phyloP scores from a whole-genome alignment of 1,140 invertebrate genomes.

The Ladona fulva region DNA sequence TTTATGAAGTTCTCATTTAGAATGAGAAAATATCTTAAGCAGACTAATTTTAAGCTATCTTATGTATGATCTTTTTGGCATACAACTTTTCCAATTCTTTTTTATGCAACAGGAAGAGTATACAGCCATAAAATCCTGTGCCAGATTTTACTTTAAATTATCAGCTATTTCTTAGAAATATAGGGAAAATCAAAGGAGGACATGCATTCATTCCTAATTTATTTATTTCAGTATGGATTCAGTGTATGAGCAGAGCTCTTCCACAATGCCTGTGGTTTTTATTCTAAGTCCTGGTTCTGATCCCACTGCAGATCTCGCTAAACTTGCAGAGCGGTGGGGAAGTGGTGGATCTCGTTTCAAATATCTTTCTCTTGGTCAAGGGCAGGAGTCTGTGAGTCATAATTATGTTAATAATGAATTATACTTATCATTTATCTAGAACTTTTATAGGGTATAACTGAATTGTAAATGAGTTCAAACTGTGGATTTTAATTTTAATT shows the following conservation, averaged over 20 bases:
- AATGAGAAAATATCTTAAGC: too few species aligned
- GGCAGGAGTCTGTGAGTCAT: constrained; percentile 53
- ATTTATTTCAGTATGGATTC: constrained; percentile 51
- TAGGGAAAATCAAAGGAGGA: too few species aligned
- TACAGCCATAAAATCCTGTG: neutral
- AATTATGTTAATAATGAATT: too few species aligned
- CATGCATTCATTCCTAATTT: neutral
- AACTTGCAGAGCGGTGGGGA: constrained; percentile 62
- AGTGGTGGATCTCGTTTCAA: constrained; percentile 64
- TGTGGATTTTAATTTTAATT: too few species aligned
- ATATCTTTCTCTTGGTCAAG: constrained; percentile 79
- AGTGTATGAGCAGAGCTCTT: constrained; percentile 72
- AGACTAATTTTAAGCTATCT: too few species aligned
- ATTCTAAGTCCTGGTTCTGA: constrained; percentile 81
- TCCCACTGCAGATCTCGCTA: constrained; percentile 79
- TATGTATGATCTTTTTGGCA: too few species aligned
- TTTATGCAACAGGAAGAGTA: too few species aligned
- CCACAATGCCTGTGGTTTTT: constrained; percentile 73
- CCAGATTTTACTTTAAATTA: neutral
- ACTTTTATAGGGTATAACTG: too few species aligned
- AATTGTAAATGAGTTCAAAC: too few species aligned
- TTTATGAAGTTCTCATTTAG: too few species aligned
- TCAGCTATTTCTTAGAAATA: neutral
- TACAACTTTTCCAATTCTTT: too few species aligned
- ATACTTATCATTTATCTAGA: too few species aligned